Evolutionary conservation across 2,888 invertebrate genomes (phyloP).

Genomic region (Cataglyphis cursor): DNA sequence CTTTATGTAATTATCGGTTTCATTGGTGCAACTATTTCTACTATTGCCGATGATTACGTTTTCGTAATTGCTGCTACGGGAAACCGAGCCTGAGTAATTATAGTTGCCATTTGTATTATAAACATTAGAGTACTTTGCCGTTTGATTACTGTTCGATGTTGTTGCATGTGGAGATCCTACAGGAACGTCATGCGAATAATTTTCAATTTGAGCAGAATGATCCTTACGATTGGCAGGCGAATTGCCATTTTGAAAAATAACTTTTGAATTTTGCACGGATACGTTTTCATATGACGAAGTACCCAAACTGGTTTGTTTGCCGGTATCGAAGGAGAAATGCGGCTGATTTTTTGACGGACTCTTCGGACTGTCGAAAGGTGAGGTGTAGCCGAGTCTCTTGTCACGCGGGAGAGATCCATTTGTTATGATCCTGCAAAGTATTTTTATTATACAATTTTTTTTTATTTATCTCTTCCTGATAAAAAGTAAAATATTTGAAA

Average conservation of each 20-base stretch:
- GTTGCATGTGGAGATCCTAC: conserved; percentile 56
- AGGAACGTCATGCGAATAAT: conserved; percentile 41
- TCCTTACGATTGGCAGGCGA: conserved; percentile 60
- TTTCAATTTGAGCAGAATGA: conserved; percentile 47
- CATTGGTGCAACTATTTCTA: conserved; percentile 10
- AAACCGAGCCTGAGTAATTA: conserved; percentile 76
- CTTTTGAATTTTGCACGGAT: conserved; percentile 83
- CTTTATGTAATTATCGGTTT: conserved; percentile 6
- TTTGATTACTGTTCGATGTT: conserved; percentile 81
- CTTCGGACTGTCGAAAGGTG: conserved; percentile 84
- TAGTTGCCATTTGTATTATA: conserved; percentile 66
- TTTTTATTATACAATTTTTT: background rate
- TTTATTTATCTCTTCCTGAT: background rate
- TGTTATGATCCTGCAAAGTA: conserved; percentile 92
- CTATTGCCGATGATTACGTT: conserved; percentile 76
- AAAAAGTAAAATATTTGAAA: background rate
- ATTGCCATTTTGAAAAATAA: conserved; percentile 74
- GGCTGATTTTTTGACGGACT: conserved; percentile 81
- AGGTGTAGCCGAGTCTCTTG: conserved; percentile 87
- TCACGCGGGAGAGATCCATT: conserved; percentile 95
- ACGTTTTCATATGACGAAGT: conserved; percentile 82
- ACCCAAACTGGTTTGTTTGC: conserved; percentile 79
- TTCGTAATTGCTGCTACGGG: conserved; percentile 81
- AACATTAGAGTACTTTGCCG: conserved; percentile 77
- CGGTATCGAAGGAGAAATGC: conserved; percentile 86